Evolutionary conservation across 1,140 invertebrate genomes (phyloP).

Genomic region (Drosophila cardini): DNA sequence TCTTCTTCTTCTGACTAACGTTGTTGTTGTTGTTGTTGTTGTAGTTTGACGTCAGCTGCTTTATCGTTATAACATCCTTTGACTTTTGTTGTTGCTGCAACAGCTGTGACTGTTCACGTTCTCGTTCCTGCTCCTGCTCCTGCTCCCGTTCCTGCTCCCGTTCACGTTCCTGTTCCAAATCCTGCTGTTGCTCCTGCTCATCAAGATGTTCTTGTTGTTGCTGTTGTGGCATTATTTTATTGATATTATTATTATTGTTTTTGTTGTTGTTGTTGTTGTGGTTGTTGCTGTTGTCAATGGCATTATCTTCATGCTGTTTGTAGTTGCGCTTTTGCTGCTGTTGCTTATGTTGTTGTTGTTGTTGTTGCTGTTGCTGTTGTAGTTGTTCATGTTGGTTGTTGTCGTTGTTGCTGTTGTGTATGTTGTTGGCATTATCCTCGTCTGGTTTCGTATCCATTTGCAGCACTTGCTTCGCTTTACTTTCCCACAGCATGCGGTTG

Average conservation of each 20-base stretch:
- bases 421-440: constrained; percentile 60
- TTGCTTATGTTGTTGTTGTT: no score
- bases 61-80: constrained; percentile 82
- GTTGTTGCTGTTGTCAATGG: constrained; percentile 28
- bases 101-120: constrained; percentile 42
- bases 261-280: constrained; percentile 38
- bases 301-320: constrained; percentile 47
- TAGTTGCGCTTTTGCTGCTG: constrained; percentile 19
- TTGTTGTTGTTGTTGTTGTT: constrained; percentile 38
- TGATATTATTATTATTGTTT: constrained; percentile 54
- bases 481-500: constrained; percentile 86
- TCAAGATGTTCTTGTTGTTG: constrained; percentile 17
- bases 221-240: constrained; percentile 61
- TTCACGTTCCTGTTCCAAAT: constrained; percentile 28
- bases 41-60: constrained; percentile 66
- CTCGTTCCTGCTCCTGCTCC: constrained; percentile 14
- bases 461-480: constrained; percentile 86
- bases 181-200: constrained; percentile 27
- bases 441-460: constrained; percentile 69
- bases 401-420: no score
- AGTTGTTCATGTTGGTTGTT: no score
- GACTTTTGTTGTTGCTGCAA: constrained; percentile 58
- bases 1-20: constrained; percentile 14
- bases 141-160: constrained; percentile 13
- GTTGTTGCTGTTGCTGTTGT: no score